Evolutionary conservation across 1,140 invertebrate species (phyloP), one percentile per base, ranked within the genome.

Genomic region (Zaprionus ornatus): DNA sequence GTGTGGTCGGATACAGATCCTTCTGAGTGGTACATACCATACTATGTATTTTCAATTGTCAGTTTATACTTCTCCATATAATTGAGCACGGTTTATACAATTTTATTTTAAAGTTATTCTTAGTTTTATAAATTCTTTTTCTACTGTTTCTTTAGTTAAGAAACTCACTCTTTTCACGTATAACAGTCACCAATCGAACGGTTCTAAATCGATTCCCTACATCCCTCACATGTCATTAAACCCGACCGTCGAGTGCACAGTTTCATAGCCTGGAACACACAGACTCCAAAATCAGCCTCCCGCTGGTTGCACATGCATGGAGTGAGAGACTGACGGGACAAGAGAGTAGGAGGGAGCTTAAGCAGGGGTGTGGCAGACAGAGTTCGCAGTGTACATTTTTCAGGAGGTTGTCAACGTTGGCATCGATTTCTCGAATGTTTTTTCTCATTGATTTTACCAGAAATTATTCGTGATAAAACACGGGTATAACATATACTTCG

Each of bases 401-500:
- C 35, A 56, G 10, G 50, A 73, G n/a, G 69, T 69, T 83, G 80
- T 71, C 77, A 79, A 76, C 76, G 32, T 48, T 55, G 63, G 35
- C 74, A 88, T 88, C 78, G 84, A 88, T 88, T 84, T 88, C 68
- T 50, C 45, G 10, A 50, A n/a, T 17, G n/a, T 9, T 45, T 17
- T 50, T 13, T 12, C 45, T 13, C 6, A 74, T 88, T 90, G 84
- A 88, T 88, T 45, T 90, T 81, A 71, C 68, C 70, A 79, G 77
- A 84, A 88, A 80, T 84, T 73, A 88, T 81, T 87, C 80, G 85
- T 71, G 84, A 88, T 88, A 88, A 90, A 90, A 88, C 84, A 88
- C 84, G 84, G 81, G 81, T 59, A 45, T 17, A 45, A 45, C 40
- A 45, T 19, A 62, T 78, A 57, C 68, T 80, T 71, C 84, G 74